Evolutionary conservation across 2,797 vertebrate species (phyloP), one percentile per base, ranked within the genome.

Genomic region (Brachyalestes nurse): DNA sequence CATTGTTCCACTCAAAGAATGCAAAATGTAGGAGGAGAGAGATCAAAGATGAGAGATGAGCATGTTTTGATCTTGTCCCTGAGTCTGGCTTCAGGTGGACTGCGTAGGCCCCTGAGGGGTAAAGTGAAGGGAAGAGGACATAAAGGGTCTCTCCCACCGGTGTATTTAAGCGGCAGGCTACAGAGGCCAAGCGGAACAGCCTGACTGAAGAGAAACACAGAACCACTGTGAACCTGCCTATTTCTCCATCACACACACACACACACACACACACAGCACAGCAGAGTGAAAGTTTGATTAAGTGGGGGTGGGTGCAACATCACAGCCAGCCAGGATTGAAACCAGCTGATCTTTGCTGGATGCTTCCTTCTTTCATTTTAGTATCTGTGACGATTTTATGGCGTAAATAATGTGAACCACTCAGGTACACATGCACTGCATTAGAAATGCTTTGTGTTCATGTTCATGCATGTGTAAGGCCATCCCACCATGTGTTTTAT

Each of bases 171-270:
- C 78, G 2, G 76, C 79, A 67, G 77, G 74, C 49, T 79, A 77
- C 64, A 84, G 80, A 83, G 81, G 82, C 69, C 42, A 28, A 82
- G 73, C 23, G 66, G 73, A 84, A 85, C 80, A 69, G 58, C 9
- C 42, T 10, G 23, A 62, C 82, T 85, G 51, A 84, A 85, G 82
- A 87, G 81, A 87, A 86, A 87, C 17, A 34, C 85, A 84, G 83
- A 82, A 72, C 8, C 40, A 47, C 19, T 25, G 40, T 58, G n/a
- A 60, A 17, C 34, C 51, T 65, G 42, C 12, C 7, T 73, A 34
- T 69, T 5, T 19, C 53, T 38, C 13, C 66, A 9, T 47, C 7
- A 75, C 5, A 25, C 6, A 38, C 14, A 65, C 12, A 25, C 8
- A 28, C 28, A 77, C 17, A 57, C 34, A 14, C 16, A 49, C 64